A percentile compares a stretch with the other conserved stretches of the same genome.
phyloP scores from a whole-genome alignment of 2,113 vertebrate species.

The Podarcis cretensis region DNA sequence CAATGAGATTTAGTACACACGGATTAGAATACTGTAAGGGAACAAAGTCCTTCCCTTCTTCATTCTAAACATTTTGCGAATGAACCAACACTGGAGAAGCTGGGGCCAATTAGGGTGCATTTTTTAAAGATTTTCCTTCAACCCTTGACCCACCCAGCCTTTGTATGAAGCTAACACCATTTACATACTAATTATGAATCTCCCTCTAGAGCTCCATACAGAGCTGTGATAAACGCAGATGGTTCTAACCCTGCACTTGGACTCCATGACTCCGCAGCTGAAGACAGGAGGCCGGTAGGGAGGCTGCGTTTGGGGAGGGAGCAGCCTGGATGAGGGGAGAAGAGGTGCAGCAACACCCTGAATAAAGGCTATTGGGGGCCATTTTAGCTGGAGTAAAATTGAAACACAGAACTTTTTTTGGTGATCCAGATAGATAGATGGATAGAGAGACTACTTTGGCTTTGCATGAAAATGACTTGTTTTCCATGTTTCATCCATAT shows the following conservation, averaged over 20 bases:
- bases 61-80: too few relatives aligned
- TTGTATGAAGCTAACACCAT: neutral
- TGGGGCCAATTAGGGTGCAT: neutral
- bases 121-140: neutral
- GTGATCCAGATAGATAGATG: neutral
- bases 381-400: slow-evolving; percentile 19
- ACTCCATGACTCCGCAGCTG: neutral
- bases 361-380: slow-evolving; percentile 12
- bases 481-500: neutral
- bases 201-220: neutral
- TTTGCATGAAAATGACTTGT: neutral
- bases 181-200: neutral
- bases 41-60: too few relatives aligned
- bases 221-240: neutral
- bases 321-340: neutral
- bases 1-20: too few relatives aligned
- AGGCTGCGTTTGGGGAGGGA: neutral
- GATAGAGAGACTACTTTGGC: neutral
- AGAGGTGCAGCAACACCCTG: neutral
- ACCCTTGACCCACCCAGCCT: too few relatives aligned
- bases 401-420: neutral
- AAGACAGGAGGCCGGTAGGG: neutral
- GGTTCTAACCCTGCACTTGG: neutral
- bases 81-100: too few relatives aligned
- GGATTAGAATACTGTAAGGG: too few relatives aligned